Percentiles rank a stretch among this genome's conserved stretches.
phyloP scores from a whole-genome alignment of 2,888 invertebrate species.

The Nyleta sp. region DNA sequence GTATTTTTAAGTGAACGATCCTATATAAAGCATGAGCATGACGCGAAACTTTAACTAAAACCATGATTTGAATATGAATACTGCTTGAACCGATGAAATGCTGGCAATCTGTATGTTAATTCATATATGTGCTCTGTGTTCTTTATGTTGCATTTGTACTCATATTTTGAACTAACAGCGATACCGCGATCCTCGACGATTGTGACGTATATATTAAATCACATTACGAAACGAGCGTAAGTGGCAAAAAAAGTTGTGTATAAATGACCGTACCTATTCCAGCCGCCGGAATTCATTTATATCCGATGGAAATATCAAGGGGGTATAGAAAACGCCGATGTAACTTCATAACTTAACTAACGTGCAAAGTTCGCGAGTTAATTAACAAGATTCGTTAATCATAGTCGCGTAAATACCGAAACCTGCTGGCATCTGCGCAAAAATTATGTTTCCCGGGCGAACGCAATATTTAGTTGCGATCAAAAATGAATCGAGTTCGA shows the following conservation, averaged over 20 bases:
- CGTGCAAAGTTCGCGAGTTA: conserved; percentile 6
- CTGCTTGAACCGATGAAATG: conserved; percentile 49
- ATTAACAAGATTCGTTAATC: conserved; percentile 20
- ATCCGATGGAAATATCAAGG: conserved; percentile 7
- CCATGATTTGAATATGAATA: conserved; percentile 44
- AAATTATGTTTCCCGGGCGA: neutral
- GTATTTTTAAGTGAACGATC: conserved; percentile 14
- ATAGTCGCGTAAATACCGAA: neutral
- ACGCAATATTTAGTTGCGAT: no score
- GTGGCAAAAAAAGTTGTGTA: conserved; percentile 8
- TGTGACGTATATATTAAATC: neutral
- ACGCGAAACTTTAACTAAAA: conserved; percentile 37
- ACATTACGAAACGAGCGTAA: conserved; percentile 2
- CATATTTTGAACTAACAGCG: conserved; percentile 22
- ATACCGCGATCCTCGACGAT: conserved; percentile 11
- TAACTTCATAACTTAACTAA: conserved; percentile 18
- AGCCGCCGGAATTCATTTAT: conserved; percentile 15
- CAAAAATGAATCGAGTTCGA: neutral
- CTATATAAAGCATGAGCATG: conserved; percentile 68
- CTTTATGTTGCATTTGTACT: conserved; percentile 75
- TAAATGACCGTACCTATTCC: conserved; percentile 13
- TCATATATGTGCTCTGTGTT: conserved; percentile 69
- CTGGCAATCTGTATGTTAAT: conserved; percentile 51
- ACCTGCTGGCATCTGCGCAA: conserved; percentile 1
- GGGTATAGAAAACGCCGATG: neutral